Evolutionary conservation across 2,113 vertebrate species (phyloP), one percentile per base, ranked within the genome.

Genomic region (Campylomormyrus numenius): DNA sequence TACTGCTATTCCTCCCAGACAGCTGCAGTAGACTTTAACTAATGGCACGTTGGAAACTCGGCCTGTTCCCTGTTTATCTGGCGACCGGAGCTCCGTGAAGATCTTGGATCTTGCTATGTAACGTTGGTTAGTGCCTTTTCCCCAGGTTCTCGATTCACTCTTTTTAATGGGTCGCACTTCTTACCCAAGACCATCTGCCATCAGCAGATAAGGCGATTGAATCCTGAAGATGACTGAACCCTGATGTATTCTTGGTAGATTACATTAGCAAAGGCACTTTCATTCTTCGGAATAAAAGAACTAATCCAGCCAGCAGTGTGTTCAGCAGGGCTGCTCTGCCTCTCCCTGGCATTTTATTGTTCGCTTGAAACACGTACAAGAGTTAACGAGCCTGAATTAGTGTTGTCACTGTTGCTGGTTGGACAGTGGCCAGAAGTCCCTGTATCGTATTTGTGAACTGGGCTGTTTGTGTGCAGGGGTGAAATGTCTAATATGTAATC

Each of bases 1-100:
- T 90, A 88, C 87, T 52, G 58, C n/a, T 31, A 42, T 50, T 87
- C 42, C 39, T 48, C 88, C 42, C 39, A 48, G 89, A 77, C 74
- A 88, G 53, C 70, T 84, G 49, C 31, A 48, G 39, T 15, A 48
- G 80, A 42, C 13, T 62, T 53, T 56, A 74, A 50, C 42, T 74
- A 50, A 89, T 21, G 45, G 62, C 31, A 50, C 27, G 9, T 77
- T 31, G 10, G n/a, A 35, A 52, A 86, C 84, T 45, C 21, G 27
- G 46, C n/a, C 46, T 17, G 21, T 50, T 86, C 45, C 2, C 84
- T 27, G 84, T 86, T 87, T 53, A 52, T 53, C 50, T 87, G 46
- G n/a, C 27, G 19, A 21, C 19, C 50, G 0, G 31, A 87, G 15
- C 15, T 53, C 48, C 19, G 15, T 80, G 74, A 80, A 42, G 74